These are phyloP conservation scores for Chelmon rostratus DNA, from an alignment of 2,797 vertebrate species.

Conservation along the genomic window DNA sequence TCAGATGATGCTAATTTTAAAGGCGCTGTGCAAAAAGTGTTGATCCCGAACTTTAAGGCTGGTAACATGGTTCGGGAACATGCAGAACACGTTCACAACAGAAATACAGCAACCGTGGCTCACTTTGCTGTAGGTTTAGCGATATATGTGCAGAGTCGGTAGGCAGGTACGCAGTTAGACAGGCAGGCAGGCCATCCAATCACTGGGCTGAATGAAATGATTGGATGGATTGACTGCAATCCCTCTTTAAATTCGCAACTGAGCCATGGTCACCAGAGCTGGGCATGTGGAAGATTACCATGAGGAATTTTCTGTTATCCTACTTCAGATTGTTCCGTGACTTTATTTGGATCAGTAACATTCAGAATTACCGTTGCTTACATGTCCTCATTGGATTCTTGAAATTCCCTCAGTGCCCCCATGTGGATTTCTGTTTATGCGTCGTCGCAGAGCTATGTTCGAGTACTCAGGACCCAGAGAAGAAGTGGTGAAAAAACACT, in stretches of 20 bases:
- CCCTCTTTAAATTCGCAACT: neutral
- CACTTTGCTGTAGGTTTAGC: too few species aligned
- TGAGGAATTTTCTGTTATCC: neutral
- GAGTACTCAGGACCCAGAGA: neutral
- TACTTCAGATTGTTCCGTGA: neutral
- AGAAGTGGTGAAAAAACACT: slow-evolving; percentile 7
- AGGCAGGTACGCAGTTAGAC: too few species aligned
- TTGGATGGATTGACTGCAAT: neutral
- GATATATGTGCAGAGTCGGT: too few species aligned
- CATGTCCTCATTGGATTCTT: slow-evolving; percentile 39
- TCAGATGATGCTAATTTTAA: too few species aligned
- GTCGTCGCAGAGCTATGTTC: slow-evolving; percentile 11
- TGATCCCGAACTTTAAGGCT: neutral
- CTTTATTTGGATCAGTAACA: slow-evolving; percentile 11
- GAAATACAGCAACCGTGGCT: too few species aligned
- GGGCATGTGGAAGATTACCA: neutral
- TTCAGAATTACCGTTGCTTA: slow-evolving; percentile 10
- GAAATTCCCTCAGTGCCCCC: neutral
- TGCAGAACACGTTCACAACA: too few species aligned
- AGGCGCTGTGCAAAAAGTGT: neutral
- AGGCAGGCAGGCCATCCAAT: too few species aligned
- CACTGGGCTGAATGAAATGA: too few species aligned
- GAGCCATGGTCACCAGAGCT: neutral
- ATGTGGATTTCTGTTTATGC: slow-evolving; percentile 17
- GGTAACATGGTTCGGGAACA: too few species aligned